phyloP scores from a whole-genome alignment of 2,113 vertebrate species.

The Alligator sinensis region DNA sequence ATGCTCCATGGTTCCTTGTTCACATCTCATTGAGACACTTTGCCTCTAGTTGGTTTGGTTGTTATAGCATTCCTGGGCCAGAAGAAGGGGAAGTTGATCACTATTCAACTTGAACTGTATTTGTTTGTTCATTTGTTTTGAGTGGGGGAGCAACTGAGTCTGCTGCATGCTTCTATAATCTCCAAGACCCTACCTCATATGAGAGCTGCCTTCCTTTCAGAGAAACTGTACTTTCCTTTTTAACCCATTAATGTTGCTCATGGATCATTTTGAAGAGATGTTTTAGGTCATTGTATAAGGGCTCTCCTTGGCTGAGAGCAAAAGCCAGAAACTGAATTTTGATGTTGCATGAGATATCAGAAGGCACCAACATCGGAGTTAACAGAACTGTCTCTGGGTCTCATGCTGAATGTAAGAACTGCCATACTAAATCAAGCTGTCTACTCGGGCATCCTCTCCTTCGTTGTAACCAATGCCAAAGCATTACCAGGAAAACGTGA shows the following conservation, averaged over 20 bases:
- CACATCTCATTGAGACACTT: background rate
- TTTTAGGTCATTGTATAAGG: background rate
- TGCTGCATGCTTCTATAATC: accelerated
- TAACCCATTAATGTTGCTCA: background rate
- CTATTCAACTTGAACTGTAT: background rate
- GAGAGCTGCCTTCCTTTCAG: background rate
- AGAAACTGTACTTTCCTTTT: background rate
- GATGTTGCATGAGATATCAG: background rate
- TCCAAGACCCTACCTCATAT: background rate
- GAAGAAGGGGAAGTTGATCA: background rate
- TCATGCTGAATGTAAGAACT: background rate
- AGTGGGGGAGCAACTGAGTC: background rate
- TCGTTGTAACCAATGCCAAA: background rate
- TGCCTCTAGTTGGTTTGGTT: background rate
- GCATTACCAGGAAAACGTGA: background rate
- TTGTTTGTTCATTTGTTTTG: background rate
- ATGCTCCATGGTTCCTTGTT: accelerated
- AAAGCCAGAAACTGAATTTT: background rate
- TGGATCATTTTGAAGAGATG: background rate
- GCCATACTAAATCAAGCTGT: background rate
- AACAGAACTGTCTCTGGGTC: background rate
- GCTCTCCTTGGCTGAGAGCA: background rate
- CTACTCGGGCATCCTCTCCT: background rate
- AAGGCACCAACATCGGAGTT: background rate
- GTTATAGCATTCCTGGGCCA: background rate